Evolutionary conservation across 30 jellyfish, hydroid and myxozoan species (phyloP), one percentile per base, ranked within the genome.

Genomic region (Pelagia noctiluca): DNA sequence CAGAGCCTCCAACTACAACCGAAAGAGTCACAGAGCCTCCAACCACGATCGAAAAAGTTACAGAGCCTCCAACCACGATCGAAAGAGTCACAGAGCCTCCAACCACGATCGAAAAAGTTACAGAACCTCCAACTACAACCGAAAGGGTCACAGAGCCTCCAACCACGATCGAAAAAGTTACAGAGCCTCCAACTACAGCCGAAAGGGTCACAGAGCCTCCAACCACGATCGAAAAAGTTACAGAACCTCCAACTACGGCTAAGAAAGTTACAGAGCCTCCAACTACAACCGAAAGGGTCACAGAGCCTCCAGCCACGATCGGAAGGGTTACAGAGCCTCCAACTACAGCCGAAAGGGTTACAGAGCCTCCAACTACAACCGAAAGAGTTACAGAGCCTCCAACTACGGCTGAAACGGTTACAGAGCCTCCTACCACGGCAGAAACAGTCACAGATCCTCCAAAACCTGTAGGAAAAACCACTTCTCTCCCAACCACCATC

Each of bases 321-420:
- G 81, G 53, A 22, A 47, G 36, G 25, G 80, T 63, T 2, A 65
- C 76, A 3, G 73, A 35, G 5, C 71, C 92, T 1, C 33, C 37
- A n/a, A 4, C 26, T 3, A 52, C 68, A 3, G 26, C 12, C 7
- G 68, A 52, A 19, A 52, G 21, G 68, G 68, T 52, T 12, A 53
- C 82, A 24, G 75, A 42, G 22, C 73, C 76, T 38, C 0, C 77
- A 21, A 37, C 62, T 61, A 50, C 34, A 34, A 77, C 75, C 52
- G 57, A 49, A 29, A 50, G 76, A 50, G 57, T 23, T 22, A 23
- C 76, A 5, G 67, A 52, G 0, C 50, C 76, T 0, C 65, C 22
- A 30, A 52, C 25, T 11, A 48, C 35, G 18, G 62, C 87, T 0
- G 81, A 69, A 22, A 47, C 60, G 25, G 80, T 63, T 2, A 65